Percentiles rank a stretch among this genome's conserved stretches.
phyloP scores from a whole-genome alignment of 1,140 invertebrate species.

The Lithobius niger region DNA sequence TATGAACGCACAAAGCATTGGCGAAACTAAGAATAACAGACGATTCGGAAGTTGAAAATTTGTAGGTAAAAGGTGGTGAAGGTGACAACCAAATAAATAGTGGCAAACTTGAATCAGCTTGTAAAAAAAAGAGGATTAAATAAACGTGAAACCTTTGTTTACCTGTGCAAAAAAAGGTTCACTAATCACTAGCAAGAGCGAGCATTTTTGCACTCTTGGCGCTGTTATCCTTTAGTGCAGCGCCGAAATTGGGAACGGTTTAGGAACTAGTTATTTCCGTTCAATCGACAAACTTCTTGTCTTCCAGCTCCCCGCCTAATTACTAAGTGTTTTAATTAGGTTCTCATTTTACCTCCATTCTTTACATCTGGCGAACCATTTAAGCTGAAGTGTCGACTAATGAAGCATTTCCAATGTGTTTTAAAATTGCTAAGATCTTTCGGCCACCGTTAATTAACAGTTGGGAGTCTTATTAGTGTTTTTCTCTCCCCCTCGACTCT shows the following conservation, averaged over 20 bases:
- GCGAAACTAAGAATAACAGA: too few relatives aligned
- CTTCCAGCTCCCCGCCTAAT: background rate
- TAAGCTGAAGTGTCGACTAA: background rate
- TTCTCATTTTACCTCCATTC: slow-evolving; percentile 7
- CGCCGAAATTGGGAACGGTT: background rate
- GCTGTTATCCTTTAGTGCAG: too few relatives aligned
- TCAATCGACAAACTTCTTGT: background rate
- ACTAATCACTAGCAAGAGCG: too few relatives aligned
- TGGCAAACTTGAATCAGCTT: too few relatives aligned
- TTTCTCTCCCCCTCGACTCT: background rate
- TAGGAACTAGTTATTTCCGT: background rate
- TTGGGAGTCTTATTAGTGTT: background rate
- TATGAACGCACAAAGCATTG: too few relatives aligned
- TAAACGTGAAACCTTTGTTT: too few relatives aligned
- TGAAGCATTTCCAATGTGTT: slow-evolving; percentile 6
- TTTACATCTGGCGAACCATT: slow-evolving; percentile 4
- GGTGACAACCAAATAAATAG: too few relatives aligned
- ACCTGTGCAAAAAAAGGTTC: too few relatives aligned
- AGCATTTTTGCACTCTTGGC: too few relatives aligned
- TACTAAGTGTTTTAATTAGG: background rate
- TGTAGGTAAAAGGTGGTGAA: too few relatives aligned
- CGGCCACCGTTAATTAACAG: slow-evolving; percentile 2
- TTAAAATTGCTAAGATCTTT: slow-evolving; percentile 5
- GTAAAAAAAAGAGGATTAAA: too few relatives aligned
- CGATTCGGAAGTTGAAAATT: too few relatives aligned